These are phyloP conservation scores for Luidia sarsii DNA, from an alignment of 53 echinoderm and acorn worm genomes.

Conservation along the genomic window DNA sequence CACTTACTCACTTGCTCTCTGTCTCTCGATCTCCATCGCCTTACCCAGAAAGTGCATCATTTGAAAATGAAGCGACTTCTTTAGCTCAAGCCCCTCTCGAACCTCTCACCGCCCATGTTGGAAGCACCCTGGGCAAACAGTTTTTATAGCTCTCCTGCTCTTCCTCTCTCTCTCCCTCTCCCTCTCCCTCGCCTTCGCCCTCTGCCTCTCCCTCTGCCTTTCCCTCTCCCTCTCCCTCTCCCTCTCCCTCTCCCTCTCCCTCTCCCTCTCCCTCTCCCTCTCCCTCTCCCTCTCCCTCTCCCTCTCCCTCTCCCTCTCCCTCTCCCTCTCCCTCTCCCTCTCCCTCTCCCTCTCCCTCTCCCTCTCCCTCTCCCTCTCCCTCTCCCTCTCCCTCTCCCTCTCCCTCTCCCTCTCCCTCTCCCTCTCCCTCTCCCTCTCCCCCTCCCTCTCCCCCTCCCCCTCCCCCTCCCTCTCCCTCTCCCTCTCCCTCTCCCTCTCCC, in stretches of 20 bases:
- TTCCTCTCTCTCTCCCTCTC: too few relatives aligned
- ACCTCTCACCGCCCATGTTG: too few relatives aligned
- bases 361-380: slow-evolving; percentile 33
- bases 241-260: slow-evolving; percentile 32
- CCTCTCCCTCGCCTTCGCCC: too few relatives aligned
- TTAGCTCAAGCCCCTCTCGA: too few relatives aligned
- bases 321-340: slow-evolving; percentile 35
- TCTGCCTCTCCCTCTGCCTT: too few relatives aligned
- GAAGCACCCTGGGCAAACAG: too few relatives aligned
- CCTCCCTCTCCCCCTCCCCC: neutral
- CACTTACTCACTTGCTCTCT: too few relatives aligned
- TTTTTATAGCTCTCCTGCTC: too few relatives aligned
- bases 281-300: slow-evolving; percentile 35
- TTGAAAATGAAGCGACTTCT: too few relatives aligned
- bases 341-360: slow-evolving; percentile 35
- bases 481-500: slow-evolving; percentile 25
- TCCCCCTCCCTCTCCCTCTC: slow-evolving; percentile 19
- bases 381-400: slow-evolving; percentile 33
- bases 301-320: slow-evolving; percentile 33
- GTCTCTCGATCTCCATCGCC: too few relatives aligned
- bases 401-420: slow-evolving; percentile 35
- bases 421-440: slow-evolving; percentile 31
- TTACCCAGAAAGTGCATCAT: too few relatives aligned
- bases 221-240: slow-evolving; percentile 28
- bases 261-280: slow-evolving; percentile 35